Base-by-base conservation (phyloP, 2,797 vertebrate genomes). In the Hippopotamyrus pictus region DNA sequence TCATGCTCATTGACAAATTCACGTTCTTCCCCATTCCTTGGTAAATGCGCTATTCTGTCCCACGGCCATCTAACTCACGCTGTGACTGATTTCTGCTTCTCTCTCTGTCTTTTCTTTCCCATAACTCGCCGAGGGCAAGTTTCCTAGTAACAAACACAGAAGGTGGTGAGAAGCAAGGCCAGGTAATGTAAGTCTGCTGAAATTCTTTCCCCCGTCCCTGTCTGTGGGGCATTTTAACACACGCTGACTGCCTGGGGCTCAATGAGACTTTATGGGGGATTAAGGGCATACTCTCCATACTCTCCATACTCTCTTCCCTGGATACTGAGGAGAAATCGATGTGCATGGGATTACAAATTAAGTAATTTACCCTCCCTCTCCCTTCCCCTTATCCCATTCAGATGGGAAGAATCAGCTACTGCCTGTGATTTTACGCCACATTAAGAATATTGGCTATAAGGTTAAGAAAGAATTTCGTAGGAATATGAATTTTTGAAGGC, bases 31-130 rank as follows among this genome's bases (percentile, higher is more conserved):
- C 41, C 88, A 44, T 88, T 44, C 54, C 83, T 85, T 48, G 88
- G 82, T 92, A 91, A 91, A 93, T 92, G 86, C 59, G 87, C 92
- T 94, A 93, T 95, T 95, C 93, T 94, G 65, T 91, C 93, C 94
- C 93, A 11, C 86, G 90, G 95, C 94, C 92, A 25, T 89, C 91
- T 88, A 79, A 79, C 73, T 92, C 91, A 51, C 5, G 7, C 46
- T 17, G 22, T 51, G 48, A 29, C 46, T 79, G 73, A 44, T 44
- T 79, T 19, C n/a, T 84, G 22, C n/a, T 84, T 50, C 41, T 84
- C 46, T 51, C 73, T 79, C 41, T 84, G 82, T 51, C 37, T 79
- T 76, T 41, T 76, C 73, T 76, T 79, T 19, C 33, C 37, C 33
- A 79, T 79, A 41, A 79, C 37, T 79, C 19, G 17, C 73, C 37